These are phyloP conservation scores for Neosalanx taihuensis DNA, from an alignment of 2,797 vertebrate genomes.

Conservation along the genomic window DNA sequence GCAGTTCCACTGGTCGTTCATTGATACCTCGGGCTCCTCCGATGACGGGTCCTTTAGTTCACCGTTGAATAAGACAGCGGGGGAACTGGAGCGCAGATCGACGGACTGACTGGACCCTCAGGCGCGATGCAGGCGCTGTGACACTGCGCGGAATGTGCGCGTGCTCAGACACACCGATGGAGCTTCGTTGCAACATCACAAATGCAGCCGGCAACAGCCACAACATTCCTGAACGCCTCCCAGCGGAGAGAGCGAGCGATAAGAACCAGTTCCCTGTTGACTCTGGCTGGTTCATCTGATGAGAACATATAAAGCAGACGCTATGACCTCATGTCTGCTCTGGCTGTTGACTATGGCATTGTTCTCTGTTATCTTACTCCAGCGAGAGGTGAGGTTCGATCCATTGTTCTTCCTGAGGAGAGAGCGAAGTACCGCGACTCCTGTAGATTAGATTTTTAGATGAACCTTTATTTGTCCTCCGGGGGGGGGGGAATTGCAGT, in stretches of 20 bases:
- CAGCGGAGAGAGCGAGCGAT: too few species aligned
- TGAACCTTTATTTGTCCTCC: too few species aligned
- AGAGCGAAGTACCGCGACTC: slow-evolving; percentile 37
- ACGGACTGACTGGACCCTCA: too few species aligned
- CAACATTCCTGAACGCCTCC: not conserved
- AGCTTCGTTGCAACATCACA: not conserved
- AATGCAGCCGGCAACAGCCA: not conserved
- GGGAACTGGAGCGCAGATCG: too few species aligned
- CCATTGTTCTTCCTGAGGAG: slow-evolving; percentile 47
- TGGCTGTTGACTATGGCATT: slow-evolving; percentile 26
- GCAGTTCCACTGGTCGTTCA: slow-evolving; percentile 26
- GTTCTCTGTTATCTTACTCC: not conserved
- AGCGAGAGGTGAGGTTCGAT: slow-evolving; percentile 25
- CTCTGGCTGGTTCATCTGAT: not conserved
- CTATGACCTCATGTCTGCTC: slow-evolving; percentile 37
- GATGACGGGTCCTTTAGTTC: too few species aligned
- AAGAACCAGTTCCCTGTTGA: not conserved
- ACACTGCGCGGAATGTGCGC: not conserved
- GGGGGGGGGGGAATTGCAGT: too few species aligned
- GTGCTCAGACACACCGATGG: not conserved
- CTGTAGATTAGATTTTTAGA: too few species aligned
- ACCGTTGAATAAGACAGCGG: too few species aligned
- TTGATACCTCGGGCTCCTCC: too few species aligned
- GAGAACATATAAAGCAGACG: not conserved
- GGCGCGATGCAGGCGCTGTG: too few species aligned